These are phyloP conservation scores for Potamarius usumacintae DNA, from an alignment of 2,113 vertebrate species.

Conservation along the genomic window DNA sequence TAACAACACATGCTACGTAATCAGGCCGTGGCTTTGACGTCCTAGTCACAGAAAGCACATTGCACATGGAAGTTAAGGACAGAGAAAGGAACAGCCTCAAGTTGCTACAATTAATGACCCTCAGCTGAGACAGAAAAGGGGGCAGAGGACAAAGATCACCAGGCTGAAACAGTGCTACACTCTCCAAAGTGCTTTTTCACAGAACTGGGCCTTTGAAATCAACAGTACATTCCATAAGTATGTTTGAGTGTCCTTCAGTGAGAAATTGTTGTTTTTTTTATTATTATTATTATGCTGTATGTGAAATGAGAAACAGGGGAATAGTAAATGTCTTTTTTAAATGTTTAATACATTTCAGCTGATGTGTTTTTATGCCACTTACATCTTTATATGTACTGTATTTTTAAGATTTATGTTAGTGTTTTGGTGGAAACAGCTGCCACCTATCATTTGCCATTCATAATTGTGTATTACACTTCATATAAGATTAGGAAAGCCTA, in stretches of 20 bases:
- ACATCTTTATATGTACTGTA: not conserved
- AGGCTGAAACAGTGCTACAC: slow-evolving; percentile 40
- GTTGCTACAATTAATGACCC: slow-evolving; percentile 63
- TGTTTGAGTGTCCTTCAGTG: slow-evolving; percentile 48
- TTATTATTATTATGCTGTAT: slow-evolving; percentile 44
- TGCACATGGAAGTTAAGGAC: slow-evolving; percentile 54
- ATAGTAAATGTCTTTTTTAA: slow-evolving; percentile 26
- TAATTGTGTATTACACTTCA: not conserved
- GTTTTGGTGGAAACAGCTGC: not conserved
- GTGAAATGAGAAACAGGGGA: slow-evolving; percentile 33
- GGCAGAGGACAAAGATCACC: slow-evolving; percentile 57
- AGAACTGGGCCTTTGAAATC: slow-evolving; percentile 40
- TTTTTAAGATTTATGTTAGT: not conserved
- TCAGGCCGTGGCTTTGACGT: not conserved
- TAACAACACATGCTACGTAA: slow-evolving; percentile 28
- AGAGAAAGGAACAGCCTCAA: slow-evolving; percentile 57
- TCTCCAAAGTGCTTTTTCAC: slow-evolving; percentile 37
- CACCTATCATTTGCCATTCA: not conserved
- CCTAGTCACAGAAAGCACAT: slow-evolving; percentile 54
- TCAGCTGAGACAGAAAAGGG: slow-evolving; percentile 59
- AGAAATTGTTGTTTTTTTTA: slow-evolving; percentile 37
- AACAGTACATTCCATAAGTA: slow-evolving; percentile 37
- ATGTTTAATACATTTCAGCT: slow-evolving; percentile 2
- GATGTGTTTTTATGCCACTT: not conserved
- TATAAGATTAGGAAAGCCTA: not conserved